phyloP scores from a whole-genome alignment of 2,888 invertebrate species.

The Drosophila aldrichi region DNA sequence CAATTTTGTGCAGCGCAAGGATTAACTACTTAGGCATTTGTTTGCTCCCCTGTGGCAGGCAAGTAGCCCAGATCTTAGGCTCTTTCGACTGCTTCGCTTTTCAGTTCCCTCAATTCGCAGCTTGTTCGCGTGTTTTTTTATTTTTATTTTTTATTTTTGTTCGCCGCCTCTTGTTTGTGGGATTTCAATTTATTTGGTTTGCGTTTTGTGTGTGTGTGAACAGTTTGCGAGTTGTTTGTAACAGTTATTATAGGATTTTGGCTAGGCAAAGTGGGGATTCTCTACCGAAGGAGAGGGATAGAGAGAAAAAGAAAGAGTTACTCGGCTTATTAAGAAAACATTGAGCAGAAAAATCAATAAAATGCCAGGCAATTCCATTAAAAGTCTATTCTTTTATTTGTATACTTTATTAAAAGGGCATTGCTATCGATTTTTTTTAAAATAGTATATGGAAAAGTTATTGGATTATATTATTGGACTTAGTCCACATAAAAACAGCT shows the following conservation, averaged over 20 bases:
- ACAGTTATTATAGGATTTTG: constrained; percentile 56
- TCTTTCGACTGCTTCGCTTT: constrained; percentile 10
- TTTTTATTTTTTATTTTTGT: not conserved
- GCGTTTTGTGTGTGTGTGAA: constrained; percentile 31
- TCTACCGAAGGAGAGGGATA: not conserved
- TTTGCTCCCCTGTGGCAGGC: constrained; percentile 44
- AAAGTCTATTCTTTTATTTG: not conserved
- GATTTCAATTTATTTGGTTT: constrained; percentile 54
- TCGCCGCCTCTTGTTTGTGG: constrained; percentile 22
- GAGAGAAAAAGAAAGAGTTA: not conserved
- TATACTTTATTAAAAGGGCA: not conserved
- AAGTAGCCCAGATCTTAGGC: constrained; percentile 63
- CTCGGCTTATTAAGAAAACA: constrained; percentile 18
- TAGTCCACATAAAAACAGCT: no score
- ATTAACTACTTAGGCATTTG: constrained; percentile 72
- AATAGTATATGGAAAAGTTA: not conserved
- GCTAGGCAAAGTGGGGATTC: constrained; percentile 20
- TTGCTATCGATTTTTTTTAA: not conserved
- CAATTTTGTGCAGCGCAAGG: constrained; percentile 67
- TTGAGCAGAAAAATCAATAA: constrained; percentile 1
- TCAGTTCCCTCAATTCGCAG: constrained; percentile 26
- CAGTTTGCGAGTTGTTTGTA: constrained; percentile 45
- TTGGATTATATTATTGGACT: not conserved
- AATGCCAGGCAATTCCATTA: constrained; percentile 7
- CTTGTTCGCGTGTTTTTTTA: constrained; percentile 20